Evolutionary conservation across 2,888 invertebrate genomes (phyloP).

Genomic region (Balanococcus diminutus): DNA sequence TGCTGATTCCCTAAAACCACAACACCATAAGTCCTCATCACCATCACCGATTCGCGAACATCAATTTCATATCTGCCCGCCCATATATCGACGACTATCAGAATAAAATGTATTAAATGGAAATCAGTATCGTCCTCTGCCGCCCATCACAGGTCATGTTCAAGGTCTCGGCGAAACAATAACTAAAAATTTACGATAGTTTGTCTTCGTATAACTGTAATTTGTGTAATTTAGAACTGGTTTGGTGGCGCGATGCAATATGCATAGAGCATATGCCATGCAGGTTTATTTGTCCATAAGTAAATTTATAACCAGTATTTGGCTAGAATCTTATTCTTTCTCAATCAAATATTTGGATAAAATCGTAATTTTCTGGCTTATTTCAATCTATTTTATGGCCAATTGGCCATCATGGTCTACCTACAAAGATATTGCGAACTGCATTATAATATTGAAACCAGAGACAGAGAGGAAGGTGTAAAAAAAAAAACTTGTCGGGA

Average conservation of each 20-base stretch:
- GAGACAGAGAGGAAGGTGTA: neutral
- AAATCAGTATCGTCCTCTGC: constrained; percentile 35
- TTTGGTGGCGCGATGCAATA: neutral
- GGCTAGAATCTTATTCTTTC: neutral
- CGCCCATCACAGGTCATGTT: constrained; percentile 33
- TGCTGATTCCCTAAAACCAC: too few relatives aligned
- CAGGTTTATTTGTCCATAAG: neutral
- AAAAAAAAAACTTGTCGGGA: neutral
- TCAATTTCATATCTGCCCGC: neutral
- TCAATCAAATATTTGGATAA: neutral
- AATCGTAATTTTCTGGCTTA: neutral
- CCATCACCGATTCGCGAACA: neutral
- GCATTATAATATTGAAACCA: too few relatives aligned
- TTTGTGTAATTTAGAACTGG: constrained; percentile 32
- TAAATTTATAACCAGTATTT: constrained; percentile 7
- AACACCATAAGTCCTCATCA: neutral
- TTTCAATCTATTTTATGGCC: too few relatives aligned
- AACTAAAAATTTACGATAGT: constrained; percentile 27
- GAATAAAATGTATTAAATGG: constrained; percentile 35
- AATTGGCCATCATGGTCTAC: too few relatives aligned
- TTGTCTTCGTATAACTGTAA: constrained; percentile 25
- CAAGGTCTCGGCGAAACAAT: constrained; percentile 27
- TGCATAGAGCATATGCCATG: too few relatives aligned
- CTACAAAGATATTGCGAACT: too few relatives aligned
- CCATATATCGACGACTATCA: neutral